A percentile compares a stretch with the other conserved stretches of the same genome.
phyloP scores from a whole-genome alignment of 2,113 vertebrate genomes.

The Callipepla californica region DNA sequence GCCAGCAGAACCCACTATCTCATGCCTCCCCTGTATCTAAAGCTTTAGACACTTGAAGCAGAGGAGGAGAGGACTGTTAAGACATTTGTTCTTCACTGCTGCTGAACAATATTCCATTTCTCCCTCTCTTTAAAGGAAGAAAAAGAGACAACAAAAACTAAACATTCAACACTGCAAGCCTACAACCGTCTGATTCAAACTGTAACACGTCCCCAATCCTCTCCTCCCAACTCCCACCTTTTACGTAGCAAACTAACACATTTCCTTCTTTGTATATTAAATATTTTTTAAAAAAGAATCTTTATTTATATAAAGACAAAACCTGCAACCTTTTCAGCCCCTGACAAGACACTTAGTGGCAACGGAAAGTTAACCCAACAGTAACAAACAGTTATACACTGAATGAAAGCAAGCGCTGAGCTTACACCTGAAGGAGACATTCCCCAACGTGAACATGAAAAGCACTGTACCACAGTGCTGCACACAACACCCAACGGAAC shows the following conservation, averaged over 20 bases:
- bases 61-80: background rate
- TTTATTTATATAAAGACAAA: constrained; percentile 66
- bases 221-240: background rate
- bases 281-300: constrained; percentile 14
- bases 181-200: rapidly evolving
- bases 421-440: background rate
- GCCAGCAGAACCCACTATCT: background rate
- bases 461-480: background rate
- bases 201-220: background rate
- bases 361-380: background rate
- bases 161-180: background rate
- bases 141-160: background rate
- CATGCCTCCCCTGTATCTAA: background rate
- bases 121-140: background rate
- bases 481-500: background rate
- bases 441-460: background rate
- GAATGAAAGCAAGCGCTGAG: background rate
- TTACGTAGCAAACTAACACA: background rate
- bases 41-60: background rate
- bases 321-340: constrained; percentile 22
- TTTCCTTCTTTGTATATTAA: constrained; percentile 17
- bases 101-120: background rate
- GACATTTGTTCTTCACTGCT: background rate
- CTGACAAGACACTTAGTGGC: background rate
- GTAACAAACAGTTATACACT: background rate